These are phyloP conservation scores for Hassar affinis DNA, from an alignment of 2,113 vertebrate species.

Conservation along the genomic window DNA sequence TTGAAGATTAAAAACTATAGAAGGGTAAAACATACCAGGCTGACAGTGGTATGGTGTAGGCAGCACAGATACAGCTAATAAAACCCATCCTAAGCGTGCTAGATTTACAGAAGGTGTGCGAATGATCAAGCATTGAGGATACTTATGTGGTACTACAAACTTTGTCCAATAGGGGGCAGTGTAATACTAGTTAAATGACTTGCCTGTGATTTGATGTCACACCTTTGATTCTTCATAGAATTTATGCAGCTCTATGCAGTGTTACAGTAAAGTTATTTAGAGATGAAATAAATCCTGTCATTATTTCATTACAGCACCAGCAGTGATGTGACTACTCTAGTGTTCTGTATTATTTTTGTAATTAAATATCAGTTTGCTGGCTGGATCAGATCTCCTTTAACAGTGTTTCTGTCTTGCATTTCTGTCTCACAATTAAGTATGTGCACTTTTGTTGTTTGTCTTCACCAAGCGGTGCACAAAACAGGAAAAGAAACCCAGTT, in stretches of 20 bases:
- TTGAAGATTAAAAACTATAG: too few species aligned
- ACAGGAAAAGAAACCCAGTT: constrained; percentile 47
- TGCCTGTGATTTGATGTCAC: not conserved
- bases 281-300: not conserved
- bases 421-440: not conserved
- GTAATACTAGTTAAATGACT: too few species aligned
- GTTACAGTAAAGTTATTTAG: not conserved
- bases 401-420: not conserved
- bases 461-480: not conserved
- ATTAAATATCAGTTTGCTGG: not conserved
- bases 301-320: not conserved
- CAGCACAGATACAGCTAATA: too few species aligned
- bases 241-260: not conserved
- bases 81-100: too few species aligned
- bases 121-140: too few species aligned
- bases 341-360: not conserved
- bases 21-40: too few species aligned
- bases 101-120: too few species aligned
- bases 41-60: too few species aligned
- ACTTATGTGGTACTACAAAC: not conserved
- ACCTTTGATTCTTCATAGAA: not conserved
- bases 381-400: not conserved
- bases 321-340: not conserved
- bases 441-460: not conserved
- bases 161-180: constrained; percentile 4